Evolutionary conservation across 2,797 vertebrate species (phyloP), one percentile per base, ranked within the genome.

Genomic region (Borostomias antarcticus): DNA sequence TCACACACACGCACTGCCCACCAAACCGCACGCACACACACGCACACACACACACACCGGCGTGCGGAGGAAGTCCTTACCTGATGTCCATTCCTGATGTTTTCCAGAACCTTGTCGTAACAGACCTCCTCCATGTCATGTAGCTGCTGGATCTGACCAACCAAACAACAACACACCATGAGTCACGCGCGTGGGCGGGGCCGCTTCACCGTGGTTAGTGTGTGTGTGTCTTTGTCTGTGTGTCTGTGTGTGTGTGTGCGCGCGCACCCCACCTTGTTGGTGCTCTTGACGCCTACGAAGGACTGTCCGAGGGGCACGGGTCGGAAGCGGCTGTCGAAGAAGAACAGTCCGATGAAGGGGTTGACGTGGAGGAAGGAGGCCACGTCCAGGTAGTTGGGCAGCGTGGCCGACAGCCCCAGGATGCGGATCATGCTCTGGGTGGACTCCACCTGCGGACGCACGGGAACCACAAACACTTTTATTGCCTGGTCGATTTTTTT

Each of bases 371-470:
- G 91, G 90, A 99, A 99, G 0, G 92, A 76, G 35, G 95, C 95
- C 74, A 99, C 97, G 52, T 99, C 98, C 29, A 98, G 92, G 58
- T 96, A 99, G 90, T 99, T 99, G 45, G 98, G 97, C 76, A 99
- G 91, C 0, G 97, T 99, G 48, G 98, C 97, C 50, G 98, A 99
- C 4, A 99, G 94, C 7, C 98, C 98, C 75, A 99, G 92, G 84
- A 99, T 99, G 64, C 98, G 86, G 77, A 99, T 99, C 98, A 99
- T 99, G 65, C 97, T 99, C 84, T 99, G 96, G 1, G 96, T 98
- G 26, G 96, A 97, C 86, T 99, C 97, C 88, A 99, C 98, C 97
- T 99, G 71, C 40, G 67, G 23, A 19, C n/a, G 68, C 10, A 40
- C 11, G 40, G 45, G 17, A 5, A 52, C 51, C 26, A 17, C 13